phyloP scores from a whole-genome alignment of 2,888 invertebrate genomes.

The Aradus depressus region DNA sequence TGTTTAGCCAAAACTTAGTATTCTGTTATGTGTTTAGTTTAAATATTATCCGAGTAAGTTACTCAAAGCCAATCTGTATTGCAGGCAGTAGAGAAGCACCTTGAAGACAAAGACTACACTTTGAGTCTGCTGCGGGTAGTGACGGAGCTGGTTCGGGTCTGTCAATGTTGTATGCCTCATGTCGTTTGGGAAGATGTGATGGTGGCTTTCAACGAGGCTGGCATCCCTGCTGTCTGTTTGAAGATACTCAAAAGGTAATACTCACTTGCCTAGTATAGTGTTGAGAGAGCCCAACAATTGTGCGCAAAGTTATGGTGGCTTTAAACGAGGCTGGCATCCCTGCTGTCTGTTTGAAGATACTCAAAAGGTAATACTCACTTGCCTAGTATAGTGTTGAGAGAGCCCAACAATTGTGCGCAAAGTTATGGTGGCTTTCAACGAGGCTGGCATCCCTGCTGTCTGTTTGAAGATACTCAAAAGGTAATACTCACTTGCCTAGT shows the following conservation, averaged over 20 bases:
- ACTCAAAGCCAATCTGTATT: background rate
- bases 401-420: too few species aligned
- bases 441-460: slow-evolving; percentile 28
- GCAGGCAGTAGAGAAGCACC: slow-evolving; percentile 30
- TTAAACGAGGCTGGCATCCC: too few species aligned
- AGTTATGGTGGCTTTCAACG: slow-evolving; percentile 29
- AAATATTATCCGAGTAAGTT: too few species aligned
- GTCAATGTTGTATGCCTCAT: slow-evolving; percentile 27
- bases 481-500: slow-evolving; percentile 26
- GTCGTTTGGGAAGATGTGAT: slow-evolving; percentile 25
- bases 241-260: slow-evolving; percentile 30
- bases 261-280: too few species aligned
- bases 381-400: too few species aligned
- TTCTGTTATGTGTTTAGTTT: too few species aligned
- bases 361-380: too few species aligned
- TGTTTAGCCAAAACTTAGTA: too few species aligned
- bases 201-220: slow-evolving; percentile 28
- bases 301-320: background rate
- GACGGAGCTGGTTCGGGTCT: slow-evolving; percentile 30
- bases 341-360: too few species aligned
- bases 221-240: slow-evolving; percentile 30
- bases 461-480: slow-evolving; percentile 30
- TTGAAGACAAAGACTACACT: slow-evolving; percentile 30
- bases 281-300: too few species aligned
- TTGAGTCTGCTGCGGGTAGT: slow-evolving; percentile 30